Percentiles rank a stretch among this genome's conserved stretches.
Evolutionary conservation across 2,113 vertebrate species (phyloP).

Genomic region (Camelus bactrianus): DNA sequence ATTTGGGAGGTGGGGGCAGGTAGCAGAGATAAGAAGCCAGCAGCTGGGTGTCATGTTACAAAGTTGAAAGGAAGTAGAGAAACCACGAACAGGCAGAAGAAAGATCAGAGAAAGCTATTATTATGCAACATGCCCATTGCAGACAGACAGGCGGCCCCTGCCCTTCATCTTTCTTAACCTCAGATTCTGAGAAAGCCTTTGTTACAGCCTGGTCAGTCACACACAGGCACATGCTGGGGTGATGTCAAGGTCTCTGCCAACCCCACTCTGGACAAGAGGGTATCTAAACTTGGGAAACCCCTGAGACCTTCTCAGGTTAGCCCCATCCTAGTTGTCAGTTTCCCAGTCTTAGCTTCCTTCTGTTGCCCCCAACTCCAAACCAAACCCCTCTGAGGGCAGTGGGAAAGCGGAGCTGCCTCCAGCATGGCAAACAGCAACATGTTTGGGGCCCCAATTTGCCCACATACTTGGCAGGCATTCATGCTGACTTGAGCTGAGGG

Average conservation of each 20-base stretch:
- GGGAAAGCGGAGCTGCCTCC: neutral
- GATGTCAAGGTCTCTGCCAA: neutral
- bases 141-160: conserved; percentile 70
- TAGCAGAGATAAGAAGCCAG: conserved; percentile 62
- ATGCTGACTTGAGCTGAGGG: neutral
- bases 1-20: neutral
- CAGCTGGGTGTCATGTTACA: conserved; percentile 69
- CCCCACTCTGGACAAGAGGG: neutral
- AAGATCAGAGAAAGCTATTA: conserved; percentile 70
- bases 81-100: conserved; percentile 44
- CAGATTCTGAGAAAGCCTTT: conserved; percentile 67
- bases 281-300: neutral
- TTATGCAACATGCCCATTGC: conserved; percentile 58
- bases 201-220: conserved; percentile 5
- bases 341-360: neutral
- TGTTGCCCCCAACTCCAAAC: neutral
- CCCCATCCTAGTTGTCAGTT: no score
- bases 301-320: neutral
- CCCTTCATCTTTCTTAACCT: conserved; percentile 70
- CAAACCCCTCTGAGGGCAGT: neutral
- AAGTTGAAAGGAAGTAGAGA: conserved; percentile 43
- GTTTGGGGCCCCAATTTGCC: neutral
- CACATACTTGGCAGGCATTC: neutral
- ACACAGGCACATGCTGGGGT: neutral
- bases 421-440: neutral